phyloP scores from a whole-genome alignment of 2,888 invertebrate genomes.

The Erynnis tages region DNA sequence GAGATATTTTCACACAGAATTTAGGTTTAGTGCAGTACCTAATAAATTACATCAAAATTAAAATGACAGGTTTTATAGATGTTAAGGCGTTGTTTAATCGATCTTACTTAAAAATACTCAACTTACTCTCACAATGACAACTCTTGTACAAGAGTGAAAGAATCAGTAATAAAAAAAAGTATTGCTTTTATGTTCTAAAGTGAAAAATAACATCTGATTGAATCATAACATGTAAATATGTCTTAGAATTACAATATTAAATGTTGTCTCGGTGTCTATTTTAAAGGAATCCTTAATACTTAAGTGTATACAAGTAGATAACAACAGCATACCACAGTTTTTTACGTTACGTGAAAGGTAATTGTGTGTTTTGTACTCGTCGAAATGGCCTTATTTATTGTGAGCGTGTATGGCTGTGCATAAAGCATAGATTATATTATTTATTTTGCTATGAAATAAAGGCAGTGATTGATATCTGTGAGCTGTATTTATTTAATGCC shows the following conservation, averaged over 20 bases:
- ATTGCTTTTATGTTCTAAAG: no score
- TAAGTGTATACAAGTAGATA: background rate
- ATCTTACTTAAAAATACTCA: no score
- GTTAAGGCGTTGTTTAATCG: no score
- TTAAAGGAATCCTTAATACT: background rate
- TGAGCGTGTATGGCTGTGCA: conserved; percentile 46
- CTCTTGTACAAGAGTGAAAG: no score
- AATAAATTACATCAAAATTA: no score
- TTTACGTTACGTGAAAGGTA: conserved; percentile 4
- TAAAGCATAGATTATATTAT: conserved; percentile 51
- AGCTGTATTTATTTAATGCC: conserved; percentile 19
- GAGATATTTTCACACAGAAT: no score
- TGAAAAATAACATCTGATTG: no score
- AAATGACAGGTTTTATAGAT: no score
- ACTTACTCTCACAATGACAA: no score
- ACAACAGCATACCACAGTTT: conserved; percentile 12
- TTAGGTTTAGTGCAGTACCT: no score
- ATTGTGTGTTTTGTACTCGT: conserved; percentile 3
- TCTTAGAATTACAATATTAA: conserved; percentile 5
- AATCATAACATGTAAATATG: no score
- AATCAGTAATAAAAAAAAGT: no score
- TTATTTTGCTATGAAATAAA: conserved; percentile 42
- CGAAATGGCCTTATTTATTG: conserved; percentile 22
- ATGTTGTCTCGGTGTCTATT: conserved; percentile 8
- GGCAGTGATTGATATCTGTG: conserved; percentile 28